Evolutionary conservation across 2,113 vertebrate species (phyloP), one percentile per base, ranked within the genome.

Genomic region (Eretmochelys imbricata): DNA sequence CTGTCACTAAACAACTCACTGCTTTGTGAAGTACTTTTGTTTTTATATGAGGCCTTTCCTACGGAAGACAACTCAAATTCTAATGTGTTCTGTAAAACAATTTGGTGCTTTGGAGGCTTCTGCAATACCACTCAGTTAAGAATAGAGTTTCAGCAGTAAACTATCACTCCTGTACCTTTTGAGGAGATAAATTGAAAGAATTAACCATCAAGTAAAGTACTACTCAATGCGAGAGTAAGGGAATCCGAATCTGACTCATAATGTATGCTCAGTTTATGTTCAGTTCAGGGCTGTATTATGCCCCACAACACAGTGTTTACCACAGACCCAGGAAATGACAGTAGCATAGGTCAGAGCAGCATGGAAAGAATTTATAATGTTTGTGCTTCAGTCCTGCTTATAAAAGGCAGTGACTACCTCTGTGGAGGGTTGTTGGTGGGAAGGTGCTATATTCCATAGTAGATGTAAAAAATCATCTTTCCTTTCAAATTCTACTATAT

Each of bases 271-370:
- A 35, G 14, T 27, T 6, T 69, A 2, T 38, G 48, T 90, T 42
- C 1, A 2, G 5, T 69, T 87, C 0, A 1, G 85, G 93, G 55
- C 57, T 90, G 65, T 85, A 82, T 93, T 90, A 54, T 57, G 62
- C 86, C 79, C 10, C 79, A 82, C 86, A 72, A 72, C 80, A 85
- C 79, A 93, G 93, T 94, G 93, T 94, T 48, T 65, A 72, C 82
- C 13, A 0, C 82, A 59, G 75, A 48, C 5, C 42, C 75, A 78
- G 75, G 75, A 87, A 88, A 46, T 0, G 49, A 80, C 48, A 25
- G 16, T 1, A 83, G 81, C 84, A 8, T 42, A 87, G 88, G 94
- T 84, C 10, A 82, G 54, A 94, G 17, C 49, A 80, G 8, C 27
- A 2, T 38, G 72, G 55, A 46, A 84, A 62, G 57, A 3, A 2